Conservation (phyloP, 2,888 invertebrate species). For the Autographa gamma region DNA sequence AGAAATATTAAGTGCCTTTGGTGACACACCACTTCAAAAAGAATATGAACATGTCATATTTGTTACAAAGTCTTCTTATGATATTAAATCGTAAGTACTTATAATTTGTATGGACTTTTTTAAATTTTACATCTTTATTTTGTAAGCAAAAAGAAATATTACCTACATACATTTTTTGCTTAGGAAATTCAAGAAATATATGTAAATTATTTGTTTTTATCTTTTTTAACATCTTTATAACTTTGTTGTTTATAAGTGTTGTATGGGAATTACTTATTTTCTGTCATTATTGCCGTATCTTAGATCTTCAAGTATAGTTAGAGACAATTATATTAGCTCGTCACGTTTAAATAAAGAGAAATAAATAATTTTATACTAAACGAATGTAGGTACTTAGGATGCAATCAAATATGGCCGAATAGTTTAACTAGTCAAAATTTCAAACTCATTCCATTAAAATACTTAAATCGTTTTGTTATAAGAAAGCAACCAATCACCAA, state of each 20-base stretch:
- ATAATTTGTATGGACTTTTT: neutral
- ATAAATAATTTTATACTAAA: no score
- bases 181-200: conserved; percentile 1
- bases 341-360: neutral
- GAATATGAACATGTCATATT: conserved; percentile 79
- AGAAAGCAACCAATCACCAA: no score
- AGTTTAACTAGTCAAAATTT: neutral
- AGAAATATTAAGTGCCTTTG: conserved; percentile 69
- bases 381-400: neutral
- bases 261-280: neutral
- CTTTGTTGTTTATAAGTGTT: conserved; percentile 10
- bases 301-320: neutral
- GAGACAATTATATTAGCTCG: neutral
- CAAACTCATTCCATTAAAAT: no score
- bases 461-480: no score
- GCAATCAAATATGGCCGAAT: neutral
- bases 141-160: neutral
- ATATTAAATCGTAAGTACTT: conserved; percentile 9
- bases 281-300: neutral
- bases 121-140: neutral
- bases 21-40: conserved; percentile 78
- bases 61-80: conserved; percentile 22
- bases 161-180: neutral
- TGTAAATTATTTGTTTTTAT: conserved; percentile 21
- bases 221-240: conserved; percentile 20